These are phyloP conservation scores for Macrotis lagotis DNA, from an alignment of 2,113 vertebrate species.

Conservation along the genomic window DNA sequence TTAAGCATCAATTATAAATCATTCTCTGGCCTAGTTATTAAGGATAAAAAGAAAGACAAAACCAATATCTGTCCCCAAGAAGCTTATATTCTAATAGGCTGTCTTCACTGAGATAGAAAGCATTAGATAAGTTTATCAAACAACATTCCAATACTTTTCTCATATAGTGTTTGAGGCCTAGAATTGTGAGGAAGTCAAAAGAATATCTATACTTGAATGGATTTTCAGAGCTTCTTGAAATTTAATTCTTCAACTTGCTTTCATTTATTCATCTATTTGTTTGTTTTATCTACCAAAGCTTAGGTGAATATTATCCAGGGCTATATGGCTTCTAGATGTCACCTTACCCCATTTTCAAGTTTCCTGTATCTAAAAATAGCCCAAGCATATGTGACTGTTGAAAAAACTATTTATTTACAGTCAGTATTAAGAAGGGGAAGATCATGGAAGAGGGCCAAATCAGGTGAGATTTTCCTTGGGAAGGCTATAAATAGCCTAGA, in stretches of 20 bases:
- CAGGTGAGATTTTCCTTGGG: slow-evolving; percentile 22
- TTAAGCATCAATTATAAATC: background rate
- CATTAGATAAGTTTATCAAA: background rate
- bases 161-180: background rate
- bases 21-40: background rate
- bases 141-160: background rate
- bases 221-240: background rate
- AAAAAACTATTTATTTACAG: slow-evolving; percentile 34
- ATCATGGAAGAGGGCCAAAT: slow-evolving; percentile 25
- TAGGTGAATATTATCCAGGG: background rate
- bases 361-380: slow-evolving; percentile 37
- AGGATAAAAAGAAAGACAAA: background rate
- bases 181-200: background rate
- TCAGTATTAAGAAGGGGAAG: slow-evolving; percentile 30
- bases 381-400: slow-evolving; percentile 4
- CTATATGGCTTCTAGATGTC: background rate
- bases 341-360: background rate
- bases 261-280: background rate
- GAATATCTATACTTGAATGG: background rate
- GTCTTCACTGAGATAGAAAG: background rate
- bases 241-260: background rate
- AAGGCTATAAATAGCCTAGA: slow-evolving; percentile 32
- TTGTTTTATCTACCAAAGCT: background rate
- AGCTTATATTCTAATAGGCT: background rate
- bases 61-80: background rate